These are phyloP conservation scores for Apeira syringaria DNA, from an alignment of 2,888 invertebrate genomes.

Conservation along the genomic window DNA sequence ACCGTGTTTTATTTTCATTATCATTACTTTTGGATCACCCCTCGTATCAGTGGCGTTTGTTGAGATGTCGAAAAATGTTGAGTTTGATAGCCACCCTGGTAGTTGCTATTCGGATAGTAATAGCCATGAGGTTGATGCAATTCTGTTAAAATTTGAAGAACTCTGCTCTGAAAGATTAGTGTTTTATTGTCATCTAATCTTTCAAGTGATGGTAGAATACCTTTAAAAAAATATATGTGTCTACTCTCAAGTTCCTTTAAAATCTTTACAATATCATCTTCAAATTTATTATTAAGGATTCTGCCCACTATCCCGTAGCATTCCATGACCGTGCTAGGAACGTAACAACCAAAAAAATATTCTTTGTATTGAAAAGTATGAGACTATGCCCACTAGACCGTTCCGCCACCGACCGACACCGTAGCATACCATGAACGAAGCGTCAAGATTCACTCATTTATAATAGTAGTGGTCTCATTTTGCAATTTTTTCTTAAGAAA, in stretches of 20 bases:
- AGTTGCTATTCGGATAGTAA: constrained; percentile 26
- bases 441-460: constrained; percentile 30
- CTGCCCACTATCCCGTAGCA: too few relatives aligned
- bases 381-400: too few relatives aligned
- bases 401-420: too few relatives aligned
- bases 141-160: constrained; percentile 31
- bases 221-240: constrained; percentile 32
- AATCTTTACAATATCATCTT: constrained; percentile 30
- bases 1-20: too few relatives aligned
- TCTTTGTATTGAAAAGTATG: too few relatives aligned
- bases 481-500: constrained; percentile 34
- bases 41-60: constrained; percentile 36
- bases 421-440: too few relatives aligned
- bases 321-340: too few relatives aligned
- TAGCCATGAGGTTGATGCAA: constrained; percentile 29
- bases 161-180: constrained; percentile 32
- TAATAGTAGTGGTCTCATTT: constrained; percentile 32
- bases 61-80: constrained; percentile 34
- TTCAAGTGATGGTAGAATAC: constrained; percentile 36
- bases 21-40: too few relatives aligned
- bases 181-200: constrained; percentile 35
- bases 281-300: constrained; percentile 27
- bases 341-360: too few relatives aligned
- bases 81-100: constrained; percentile 28
- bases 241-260: constrained; percentile 30